Conservation (phyloP, 2,113 vertebrate species). For the Datnioides undecimradiatus region DNA sequence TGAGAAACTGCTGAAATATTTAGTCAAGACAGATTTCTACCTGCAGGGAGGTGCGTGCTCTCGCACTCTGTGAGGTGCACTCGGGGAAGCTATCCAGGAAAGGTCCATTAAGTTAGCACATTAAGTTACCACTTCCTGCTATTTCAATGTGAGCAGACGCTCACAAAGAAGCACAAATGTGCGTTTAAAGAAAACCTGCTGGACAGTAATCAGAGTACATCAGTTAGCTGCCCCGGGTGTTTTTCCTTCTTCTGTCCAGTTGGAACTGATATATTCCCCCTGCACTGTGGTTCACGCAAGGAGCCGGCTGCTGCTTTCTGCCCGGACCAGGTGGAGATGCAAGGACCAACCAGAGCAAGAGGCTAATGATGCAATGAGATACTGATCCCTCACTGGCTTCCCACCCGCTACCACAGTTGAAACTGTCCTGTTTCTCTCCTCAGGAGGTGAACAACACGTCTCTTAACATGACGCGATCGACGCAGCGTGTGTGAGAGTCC, state of each 20-base stretch:
- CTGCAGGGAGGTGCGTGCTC: neutral
- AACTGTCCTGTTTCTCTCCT: neutral
- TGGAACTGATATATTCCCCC: neutral
- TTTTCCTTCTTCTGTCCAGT: neutral
- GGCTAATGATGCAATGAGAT: neutral
- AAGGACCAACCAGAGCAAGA: neutral
- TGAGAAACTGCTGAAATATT: slow-evolving; percentile 69
- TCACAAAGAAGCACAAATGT: neutral
- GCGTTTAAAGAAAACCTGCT: neutral
- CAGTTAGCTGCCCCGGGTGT: neutral
- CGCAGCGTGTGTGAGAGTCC: neutral
- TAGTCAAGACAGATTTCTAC: slow-evolving; percentile 52
- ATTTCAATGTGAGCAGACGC: neutral
- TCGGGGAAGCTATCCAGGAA: neutral
- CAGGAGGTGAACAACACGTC: too few relatives aligned
- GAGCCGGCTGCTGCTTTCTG: neutral
- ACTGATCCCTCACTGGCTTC: neutral
- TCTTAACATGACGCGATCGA: too few relatives aligned
- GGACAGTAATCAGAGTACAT: neutral
- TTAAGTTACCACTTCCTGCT: too few relatives aligned
- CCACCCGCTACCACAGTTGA: neutral
- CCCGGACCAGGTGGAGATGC: too few relatives aligned
- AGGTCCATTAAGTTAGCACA: neutral
- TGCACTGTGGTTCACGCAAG: neutral
- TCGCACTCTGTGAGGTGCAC: slow-evolving; percentile 6